Conservation (phyloP, 2,888 invertebrate genomes). For the Magallana nippona region DNA sequence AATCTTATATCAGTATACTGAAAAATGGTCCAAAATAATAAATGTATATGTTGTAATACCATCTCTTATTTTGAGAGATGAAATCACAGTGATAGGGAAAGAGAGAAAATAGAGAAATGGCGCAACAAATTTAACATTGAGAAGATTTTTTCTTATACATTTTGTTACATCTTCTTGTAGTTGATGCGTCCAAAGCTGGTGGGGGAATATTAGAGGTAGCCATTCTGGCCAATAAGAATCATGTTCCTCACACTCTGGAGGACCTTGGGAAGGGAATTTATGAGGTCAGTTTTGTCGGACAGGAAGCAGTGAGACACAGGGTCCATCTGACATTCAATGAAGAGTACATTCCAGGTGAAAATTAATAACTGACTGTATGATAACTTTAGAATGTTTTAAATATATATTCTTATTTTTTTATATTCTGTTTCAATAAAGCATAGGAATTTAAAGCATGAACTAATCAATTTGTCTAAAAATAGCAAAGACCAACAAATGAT, state of each 20-base stretch:
- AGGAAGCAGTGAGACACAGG: constrained; percentile 94
- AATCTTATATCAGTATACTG: too few species aligned
- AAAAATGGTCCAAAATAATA: too few species aligned
- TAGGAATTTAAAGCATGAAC: background rate
- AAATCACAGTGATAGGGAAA: too few species aligned
- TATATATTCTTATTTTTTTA: background rate
- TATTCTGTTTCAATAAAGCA: background rate
- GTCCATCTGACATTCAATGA: constrained; percentile 90
- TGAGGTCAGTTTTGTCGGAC: constrained; percentile 93
- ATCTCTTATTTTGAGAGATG: too few species aligned
- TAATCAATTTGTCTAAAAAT: too few species aligned
- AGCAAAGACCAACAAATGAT: too few species aligned
- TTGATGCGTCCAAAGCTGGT: constrained; percentile 97
- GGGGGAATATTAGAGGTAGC: constrained; percentile 97
- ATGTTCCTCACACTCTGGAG: constrained; percentile 96
- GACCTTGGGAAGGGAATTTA: constrained; percentile 97
- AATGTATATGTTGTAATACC: too few species aligned
- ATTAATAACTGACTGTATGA: background rate
- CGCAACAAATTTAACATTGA: background rate
- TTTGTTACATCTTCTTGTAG: constrained; percentile 57
- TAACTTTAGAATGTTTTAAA: background rate
- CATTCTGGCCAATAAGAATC: constrained; percentile 92
- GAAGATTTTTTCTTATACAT: background rate
- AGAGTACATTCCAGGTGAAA: constrained; percentile 81
- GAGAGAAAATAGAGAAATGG: too few species aligned